A percentile compares a stretch with the other conserved stretches of the same genome.
Conservation (phyloP, 2,797 vertebrate species). For the Falco biarmicus region DNA sequence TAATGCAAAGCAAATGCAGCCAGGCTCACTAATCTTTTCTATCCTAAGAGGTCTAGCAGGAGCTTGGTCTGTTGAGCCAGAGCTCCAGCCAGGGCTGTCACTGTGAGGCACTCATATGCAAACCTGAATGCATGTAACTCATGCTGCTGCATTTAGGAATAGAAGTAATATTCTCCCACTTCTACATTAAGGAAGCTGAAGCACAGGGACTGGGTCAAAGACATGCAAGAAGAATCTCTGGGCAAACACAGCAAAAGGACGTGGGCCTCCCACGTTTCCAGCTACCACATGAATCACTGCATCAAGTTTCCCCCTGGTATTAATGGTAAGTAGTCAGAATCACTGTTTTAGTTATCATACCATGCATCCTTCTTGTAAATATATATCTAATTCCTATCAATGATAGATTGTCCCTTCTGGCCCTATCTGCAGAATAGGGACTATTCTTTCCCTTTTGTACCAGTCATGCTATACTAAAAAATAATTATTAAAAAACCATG, state of each 20-base stretch:
- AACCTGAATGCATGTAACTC: background rate
- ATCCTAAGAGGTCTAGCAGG: background rate
- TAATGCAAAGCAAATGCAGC: background rate
- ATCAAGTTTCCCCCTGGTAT: background rate
- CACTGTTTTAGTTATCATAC: background rate
- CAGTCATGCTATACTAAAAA: background rate
- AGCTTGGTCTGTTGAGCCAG: background rate
- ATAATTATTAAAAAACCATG: background rate
- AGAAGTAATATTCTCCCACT: background rate
- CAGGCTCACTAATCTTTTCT: background rate
- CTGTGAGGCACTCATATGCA: background rate
- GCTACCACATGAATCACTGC: background rate
- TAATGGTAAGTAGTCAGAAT: background rate
- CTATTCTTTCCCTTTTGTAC: background rate
- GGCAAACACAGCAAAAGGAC: background rate
- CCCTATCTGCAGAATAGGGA: background rate
- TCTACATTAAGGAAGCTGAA: background rate
- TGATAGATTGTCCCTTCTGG: background rate
- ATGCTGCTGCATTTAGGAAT: fast-evolving
- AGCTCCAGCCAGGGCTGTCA: fast-evolving
- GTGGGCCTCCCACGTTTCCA: background rate
- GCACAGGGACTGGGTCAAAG: background rate
- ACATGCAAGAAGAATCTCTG: background rate
- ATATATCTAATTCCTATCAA: background rate
- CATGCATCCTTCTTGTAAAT: background rate